A percentile compares a stretch with the other conserved stretches of the same genome.
Conservation (phyloP, 2,888 invertebrate genomes). For the Folsomia candida region DNA sequence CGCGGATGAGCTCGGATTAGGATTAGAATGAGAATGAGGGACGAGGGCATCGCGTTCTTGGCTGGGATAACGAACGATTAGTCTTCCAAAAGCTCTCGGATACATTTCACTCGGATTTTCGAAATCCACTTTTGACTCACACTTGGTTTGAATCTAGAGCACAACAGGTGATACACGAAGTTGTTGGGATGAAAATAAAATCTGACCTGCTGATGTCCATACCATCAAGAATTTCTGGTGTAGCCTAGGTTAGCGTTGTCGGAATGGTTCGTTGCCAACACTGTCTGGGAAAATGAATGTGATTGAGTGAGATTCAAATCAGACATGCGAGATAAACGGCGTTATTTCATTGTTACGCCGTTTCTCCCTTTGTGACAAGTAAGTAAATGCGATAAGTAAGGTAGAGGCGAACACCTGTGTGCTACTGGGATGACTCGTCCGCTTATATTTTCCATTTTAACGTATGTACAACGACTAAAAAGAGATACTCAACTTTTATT, state of each 20-base stretch:
- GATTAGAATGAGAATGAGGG: background rate
- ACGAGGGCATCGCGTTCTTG: background rate
- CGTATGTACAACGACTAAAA: background rate
- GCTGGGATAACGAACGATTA: constrained; percentile 1
- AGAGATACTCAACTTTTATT: background rate
- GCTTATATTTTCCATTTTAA: background rate
- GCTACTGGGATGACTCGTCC: no score
- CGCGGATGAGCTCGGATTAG: background rate
- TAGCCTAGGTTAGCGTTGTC: constrained; percentile 9
- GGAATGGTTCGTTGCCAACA: background rate
- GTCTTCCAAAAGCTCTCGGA: background rate
- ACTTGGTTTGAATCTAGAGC: constrained; percentile 9
- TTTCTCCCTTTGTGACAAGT: background rate
- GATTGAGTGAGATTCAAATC: background rate
- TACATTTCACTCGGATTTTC: background rate
- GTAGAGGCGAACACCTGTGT: background rate
- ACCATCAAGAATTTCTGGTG: constrained; percentile 6
- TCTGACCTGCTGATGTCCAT: background rate
- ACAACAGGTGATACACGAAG: constrained; percentile 22
- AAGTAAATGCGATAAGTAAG: no score
- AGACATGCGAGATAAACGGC: background rate
- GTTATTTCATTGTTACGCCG: background rate
- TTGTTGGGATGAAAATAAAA: constrained; percentile 9
- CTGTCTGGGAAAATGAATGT: background rate
- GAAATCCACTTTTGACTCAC: background rate